These are phyloP conservation scores for Sula dactylatra DNA, from an alignment of 2,113 vertebrate genomes.

Conservation along the genomic window DNA sequence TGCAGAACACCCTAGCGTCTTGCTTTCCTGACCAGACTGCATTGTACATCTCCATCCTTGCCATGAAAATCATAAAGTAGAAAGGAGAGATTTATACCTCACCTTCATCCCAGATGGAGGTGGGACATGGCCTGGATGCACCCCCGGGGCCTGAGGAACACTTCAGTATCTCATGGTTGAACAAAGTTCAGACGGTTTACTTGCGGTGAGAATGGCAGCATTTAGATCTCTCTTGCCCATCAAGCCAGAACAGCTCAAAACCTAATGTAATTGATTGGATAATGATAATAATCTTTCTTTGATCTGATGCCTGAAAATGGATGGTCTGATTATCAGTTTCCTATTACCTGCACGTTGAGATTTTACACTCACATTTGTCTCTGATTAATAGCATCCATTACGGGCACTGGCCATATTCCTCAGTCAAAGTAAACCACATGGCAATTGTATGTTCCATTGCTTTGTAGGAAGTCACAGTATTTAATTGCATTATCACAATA, in stretches of 20 bases:
- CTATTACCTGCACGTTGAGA: background rate
- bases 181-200: background rate
- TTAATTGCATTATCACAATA: conserved; percentile 50
- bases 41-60: background rate
- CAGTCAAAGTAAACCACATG: background rate
- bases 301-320: background rate
- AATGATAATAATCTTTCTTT: background rate
- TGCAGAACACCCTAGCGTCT: background rate
- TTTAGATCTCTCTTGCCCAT: background rate
- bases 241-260: background rate
- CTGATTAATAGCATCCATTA: background rate
- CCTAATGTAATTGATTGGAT: background rate
- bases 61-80: background rate
- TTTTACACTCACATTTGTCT: background rate
- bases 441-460: background rate
- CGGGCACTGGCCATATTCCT: background rate
- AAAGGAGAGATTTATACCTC: background rate
- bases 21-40: background rate
- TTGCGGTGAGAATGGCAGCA: background rate
- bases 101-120: background rate
- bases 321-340: background rate
- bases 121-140: background rate
- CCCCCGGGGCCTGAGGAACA: background rate
- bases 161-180: background rate
- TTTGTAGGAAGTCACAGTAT: background rate